phyloP scores from a whole-genome alignment of 2,888 invertebrate species.

The Diplazon laetatorius region DNA sequence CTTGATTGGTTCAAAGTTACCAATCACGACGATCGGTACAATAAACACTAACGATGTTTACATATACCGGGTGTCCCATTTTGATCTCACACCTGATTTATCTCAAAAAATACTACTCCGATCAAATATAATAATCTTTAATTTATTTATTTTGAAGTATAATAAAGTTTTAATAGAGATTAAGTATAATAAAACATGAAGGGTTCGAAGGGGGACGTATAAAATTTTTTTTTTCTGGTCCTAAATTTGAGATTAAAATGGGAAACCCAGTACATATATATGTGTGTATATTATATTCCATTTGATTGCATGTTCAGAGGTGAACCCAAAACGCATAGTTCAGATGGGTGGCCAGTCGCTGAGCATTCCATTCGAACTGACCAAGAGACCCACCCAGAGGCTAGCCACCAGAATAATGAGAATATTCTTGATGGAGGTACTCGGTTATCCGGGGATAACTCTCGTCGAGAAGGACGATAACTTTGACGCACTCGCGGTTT shows the following conservation, averaged over 20 bases:
- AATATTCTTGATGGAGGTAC: conserved; percentile 84
- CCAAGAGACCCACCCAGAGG: conserved; percentile 84
- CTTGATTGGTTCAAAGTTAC: neutral
- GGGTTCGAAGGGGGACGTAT: no score
- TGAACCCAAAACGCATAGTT: conserved; percentile 83
- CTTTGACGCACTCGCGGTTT: conserved; percentile 79
- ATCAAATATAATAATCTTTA: no score
- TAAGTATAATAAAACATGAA: no score
- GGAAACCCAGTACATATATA: no score
- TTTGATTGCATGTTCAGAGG: conserved; percentile 78
- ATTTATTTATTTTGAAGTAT: no score
- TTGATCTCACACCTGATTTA: no score
- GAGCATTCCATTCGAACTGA: conserved; percentile 84
- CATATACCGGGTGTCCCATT: no score
- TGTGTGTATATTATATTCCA: conserved; percentile 2
- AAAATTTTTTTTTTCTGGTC: no score
- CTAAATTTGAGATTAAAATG: no score
- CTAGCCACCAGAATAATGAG: conserved; percentile 85
- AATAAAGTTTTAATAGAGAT: no score
- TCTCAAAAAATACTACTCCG: no score
- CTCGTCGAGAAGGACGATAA: conserved; percentile 82
- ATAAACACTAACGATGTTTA: no score
- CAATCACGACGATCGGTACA: neutral
- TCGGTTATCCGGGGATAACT: conserved; percentile 83
- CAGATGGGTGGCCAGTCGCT: conserved; percentile 80